Evolutionary conservation across 2,888 invertebrate species (phyloP), one percentile per base, ranked within the genome.

Genomic region (Caenorhabditis uteleia): DNA sequence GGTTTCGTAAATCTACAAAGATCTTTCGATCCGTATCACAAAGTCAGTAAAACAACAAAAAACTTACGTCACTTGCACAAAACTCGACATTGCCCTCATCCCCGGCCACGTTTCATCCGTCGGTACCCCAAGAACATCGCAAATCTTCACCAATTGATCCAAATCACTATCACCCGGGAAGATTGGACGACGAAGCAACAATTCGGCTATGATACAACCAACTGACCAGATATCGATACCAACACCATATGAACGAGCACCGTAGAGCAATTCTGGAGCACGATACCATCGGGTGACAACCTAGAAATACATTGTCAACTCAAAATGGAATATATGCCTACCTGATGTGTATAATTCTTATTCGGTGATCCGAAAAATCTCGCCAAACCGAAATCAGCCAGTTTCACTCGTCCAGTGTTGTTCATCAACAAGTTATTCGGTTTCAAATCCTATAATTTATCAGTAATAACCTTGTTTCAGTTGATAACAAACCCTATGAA

Each of bases 161-260:
- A 99, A 86, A 85, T 99, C 98, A 0, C 94, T 91, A 79, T 97
- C 97, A 6, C 97, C 97, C 0, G 95, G 93, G 64, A 99, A 87
- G 81, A 99, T 91, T 1, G 98, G 97, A 3, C 91, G 89, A 86
- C 86, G 70, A n/a, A 86, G 78, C 26, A 87, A 72, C 26, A 98
- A 87, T 85, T 98, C 98, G 0, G 95, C 98, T 66, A 98, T 85
- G 82, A 99, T 97, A 84, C 98, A 99, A 3, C 98, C 98, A 12
- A 95, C 89, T 3, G 98, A 95, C 98, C 98, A 99, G 87, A 97
- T 94, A 83, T 99, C 98, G 16, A 99, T 91, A 2, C 93, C 93
- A n/a, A 91, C 91, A 14, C 93, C 91, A 85, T 99, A 99, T 82
- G 92, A 91, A 43, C 92, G 88, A 0, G 97, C 93, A 20, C 98